A percentile compares a stretch with the other conserved stretches of the same genome.
These are phyloP conservation scores for Drosophila siamana DNA, from an alignment of 2,888 invertebrate species.

Conservation along the genomic window DNA sequence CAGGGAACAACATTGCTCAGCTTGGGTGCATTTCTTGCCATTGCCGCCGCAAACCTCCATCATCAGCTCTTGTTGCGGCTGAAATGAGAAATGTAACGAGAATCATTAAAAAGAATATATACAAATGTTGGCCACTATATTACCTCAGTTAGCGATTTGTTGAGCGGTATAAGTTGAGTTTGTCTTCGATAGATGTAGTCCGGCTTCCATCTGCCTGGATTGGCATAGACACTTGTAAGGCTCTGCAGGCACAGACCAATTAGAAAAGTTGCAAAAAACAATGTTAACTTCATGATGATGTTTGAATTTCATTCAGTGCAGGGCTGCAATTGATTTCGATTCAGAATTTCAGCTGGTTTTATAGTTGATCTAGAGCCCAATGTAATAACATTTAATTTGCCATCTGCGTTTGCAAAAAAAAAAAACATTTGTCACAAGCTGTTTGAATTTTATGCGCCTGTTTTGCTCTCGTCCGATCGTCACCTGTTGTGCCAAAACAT, in stretches of 20 bases:
- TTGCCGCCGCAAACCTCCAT: background rate
- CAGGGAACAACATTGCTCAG: constrained; percentile 17
- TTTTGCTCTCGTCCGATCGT: background rate
- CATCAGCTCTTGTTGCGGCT: background rate
- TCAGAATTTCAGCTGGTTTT: background rate
- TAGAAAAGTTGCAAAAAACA: background rate
- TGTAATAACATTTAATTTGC: background rate
- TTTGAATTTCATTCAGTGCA: background rate
- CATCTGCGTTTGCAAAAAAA: background rate
- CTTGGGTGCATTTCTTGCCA: constrained; percentile 4
- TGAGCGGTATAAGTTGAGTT: background rate
- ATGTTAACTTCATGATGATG: constrained; percentile 4
- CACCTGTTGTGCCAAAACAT: constrained; percentile 16
- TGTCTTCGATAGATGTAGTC: background rate
- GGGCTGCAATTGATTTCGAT: background rate
- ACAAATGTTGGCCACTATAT: too few species aligned
- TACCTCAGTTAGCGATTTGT: constrained; percentile 1
- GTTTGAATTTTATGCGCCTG: too few species aligned
- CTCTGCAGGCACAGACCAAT: background rate
- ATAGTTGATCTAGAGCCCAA: background rate
- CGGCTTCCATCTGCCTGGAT: background rate
- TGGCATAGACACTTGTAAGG: background rate
- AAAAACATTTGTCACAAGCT: background rate
- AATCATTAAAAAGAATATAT: background rate
- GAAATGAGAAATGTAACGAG: background rate